phyloP scores from a whole-genome alignment of 2,113 vertebrate genomes.

The Pholis gunnellus region DNA sequence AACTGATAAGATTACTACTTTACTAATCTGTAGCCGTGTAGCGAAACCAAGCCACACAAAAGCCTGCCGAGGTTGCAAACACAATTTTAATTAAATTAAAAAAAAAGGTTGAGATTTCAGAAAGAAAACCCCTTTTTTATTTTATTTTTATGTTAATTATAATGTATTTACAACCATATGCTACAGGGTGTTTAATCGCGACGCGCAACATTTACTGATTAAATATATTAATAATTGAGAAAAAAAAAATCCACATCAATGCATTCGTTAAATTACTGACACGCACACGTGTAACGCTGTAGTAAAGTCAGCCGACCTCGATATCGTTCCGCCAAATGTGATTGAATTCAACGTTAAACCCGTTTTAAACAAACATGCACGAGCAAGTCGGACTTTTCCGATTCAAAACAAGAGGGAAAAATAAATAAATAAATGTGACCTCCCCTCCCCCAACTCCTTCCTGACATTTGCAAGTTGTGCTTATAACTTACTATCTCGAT shows the following conservation, averaged over 20 bases:
- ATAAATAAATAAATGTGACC: slow-evolving; percentile 20
- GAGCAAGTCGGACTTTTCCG: not conserved
- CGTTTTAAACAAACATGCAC: not conserved
- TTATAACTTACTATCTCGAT: not conserved
- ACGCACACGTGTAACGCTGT: not conserved
- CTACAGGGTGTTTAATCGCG: not conserved
- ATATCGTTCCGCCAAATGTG: too few relatives aligned
- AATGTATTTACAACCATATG: not conserved
- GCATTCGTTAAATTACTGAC: not conserved
- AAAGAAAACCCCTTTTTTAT: rapidly evolving
- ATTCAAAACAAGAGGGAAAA: slow-evolving; percentile 6
- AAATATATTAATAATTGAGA: not conserved
- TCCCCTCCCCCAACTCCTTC: slow-evolving; percentile 64
- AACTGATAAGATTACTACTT: slow-evolving; percentile 62
- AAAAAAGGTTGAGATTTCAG: not conserved
- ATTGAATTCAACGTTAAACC: not conserved
- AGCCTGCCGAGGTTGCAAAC: not conserved
- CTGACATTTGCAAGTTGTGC: slow-evolving; percentile 36
- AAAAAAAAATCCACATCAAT: not conserved
- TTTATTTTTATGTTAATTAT: not conserved
- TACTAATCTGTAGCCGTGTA: slow-evolving; percentile 36
- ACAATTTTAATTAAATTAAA: not conserved
- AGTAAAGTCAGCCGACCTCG: not conserved
- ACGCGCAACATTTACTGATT: not conserved
- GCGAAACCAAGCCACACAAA: not conserved